Percentiles rank a stretch among this genome's conserved stretches.
phyloP scores from a whole-genome alignment of 2,113 vertebrate genomes.

The Urocitellus parryii region DNA sequence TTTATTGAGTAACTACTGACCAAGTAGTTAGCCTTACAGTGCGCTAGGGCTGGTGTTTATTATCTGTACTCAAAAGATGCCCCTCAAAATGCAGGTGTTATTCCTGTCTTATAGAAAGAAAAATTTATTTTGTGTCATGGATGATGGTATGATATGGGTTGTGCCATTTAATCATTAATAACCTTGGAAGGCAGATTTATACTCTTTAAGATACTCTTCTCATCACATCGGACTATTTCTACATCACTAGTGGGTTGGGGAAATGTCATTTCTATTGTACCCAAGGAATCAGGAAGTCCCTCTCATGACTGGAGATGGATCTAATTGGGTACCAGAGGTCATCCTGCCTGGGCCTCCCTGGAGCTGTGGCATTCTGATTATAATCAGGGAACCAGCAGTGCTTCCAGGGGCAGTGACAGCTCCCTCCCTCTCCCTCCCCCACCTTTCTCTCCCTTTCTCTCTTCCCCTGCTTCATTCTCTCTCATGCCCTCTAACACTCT shows the following conservation, averaged over 20 bases:
- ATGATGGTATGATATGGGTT: neutral
- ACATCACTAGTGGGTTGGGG: neutral
- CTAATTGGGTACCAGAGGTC: slow-evolving; percentile 17
- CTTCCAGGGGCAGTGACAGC: neutral
- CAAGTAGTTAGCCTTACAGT: neutral
- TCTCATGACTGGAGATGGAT: neutral
- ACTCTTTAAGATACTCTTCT: slow-evolving; percentile 4
- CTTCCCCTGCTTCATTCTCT: too few species aligned
- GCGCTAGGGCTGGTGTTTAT: neutral
- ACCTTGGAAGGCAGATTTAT: neutral
- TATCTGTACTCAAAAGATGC: neutral
- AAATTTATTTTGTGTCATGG: neutral
- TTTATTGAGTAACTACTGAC: neutral
- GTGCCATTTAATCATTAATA: slow-evolving; percentile 13
- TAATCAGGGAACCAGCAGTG: slow-evolving; percentile 25
- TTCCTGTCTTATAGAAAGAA: neutral
- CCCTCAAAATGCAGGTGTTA: neutral
- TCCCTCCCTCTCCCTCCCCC: neutral
- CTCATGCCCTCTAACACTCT: neutral
- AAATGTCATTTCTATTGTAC: neutral
- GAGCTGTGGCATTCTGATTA: slow-evolving; percentile 30
- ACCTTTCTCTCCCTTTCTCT: too few species aligned
- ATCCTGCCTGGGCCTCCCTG: neutral
- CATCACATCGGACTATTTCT: neutral
- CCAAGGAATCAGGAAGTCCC: neutral